phyloP scores from a whole-genome alignment of 2,888 invertebrate genomes.

The Synergus umbraculus region DNA sequence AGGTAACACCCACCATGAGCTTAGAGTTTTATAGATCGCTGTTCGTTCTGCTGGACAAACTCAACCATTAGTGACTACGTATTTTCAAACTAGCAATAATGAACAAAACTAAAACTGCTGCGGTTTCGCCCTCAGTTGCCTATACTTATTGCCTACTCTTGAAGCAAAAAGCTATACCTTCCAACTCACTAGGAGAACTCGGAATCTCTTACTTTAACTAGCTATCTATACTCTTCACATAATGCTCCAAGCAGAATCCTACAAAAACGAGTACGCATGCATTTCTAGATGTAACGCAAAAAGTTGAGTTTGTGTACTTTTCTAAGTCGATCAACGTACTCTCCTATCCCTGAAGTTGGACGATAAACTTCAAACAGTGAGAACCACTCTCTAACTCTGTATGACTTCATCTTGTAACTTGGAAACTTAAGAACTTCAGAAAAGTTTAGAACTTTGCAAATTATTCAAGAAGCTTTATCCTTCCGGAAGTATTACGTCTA shows the following conservation, averaged over 20 bases:
- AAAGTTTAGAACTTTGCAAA: slow-evolving; percentile 20
- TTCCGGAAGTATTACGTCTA: not conserved
- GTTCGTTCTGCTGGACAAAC: not conserved
- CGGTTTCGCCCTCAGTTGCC: not conserved
- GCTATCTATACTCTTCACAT: not conserved
- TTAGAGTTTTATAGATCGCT: slow-evolving; percentile 11
- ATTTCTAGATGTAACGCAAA: not conserved
- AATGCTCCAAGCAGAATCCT: too few relatives aligned
- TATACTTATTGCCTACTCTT: not conserved
- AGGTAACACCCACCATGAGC: slow-evolving; percentile 14
- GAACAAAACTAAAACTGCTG: not conserved
- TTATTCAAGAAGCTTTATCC: slow-evolving; percentile 27
- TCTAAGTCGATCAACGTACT: slow-evolving; percentile 28
- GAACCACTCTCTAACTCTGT: slow-evolving; percentile 1
- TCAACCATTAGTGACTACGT: not conserved
- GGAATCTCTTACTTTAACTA: not conserved
- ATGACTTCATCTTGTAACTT: slow-evolving; percentile 35
- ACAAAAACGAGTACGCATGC: not conserved
- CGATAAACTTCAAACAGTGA: slow-evolving; percentile 36
- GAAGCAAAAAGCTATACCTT: not conserved
- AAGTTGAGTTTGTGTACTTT: not conserved
- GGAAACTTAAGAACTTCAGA: not conserved
- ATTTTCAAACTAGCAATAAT: not conserved
- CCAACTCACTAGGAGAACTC: too few relatives aligned
- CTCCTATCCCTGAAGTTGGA: slow-evolving; percentile 30